Conservation (phyloP, 2,888 invertebrate species). For the Glaucopsyche alexis region DNA sequence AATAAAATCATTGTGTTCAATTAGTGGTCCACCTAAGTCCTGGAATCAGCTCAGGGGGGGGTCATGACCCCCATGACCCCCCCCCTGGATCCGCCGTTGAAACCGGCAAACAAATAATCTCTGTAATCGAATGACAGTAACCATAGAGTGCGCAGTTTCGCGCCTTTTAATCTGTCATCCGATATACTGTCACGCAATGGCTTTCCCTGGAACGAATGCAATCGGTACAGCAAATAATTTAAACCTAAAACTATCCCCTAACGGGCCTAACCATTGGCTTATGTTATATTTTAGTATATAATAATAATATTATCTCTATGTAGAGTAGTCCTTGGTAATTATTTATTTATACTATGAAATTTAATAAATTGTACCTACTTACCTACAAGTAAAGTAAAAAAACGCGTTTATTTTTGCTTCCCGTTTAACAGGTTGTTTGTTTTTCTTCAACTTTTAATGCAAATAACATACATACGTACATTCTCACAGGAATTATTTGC, state of each 20-base stretch:
- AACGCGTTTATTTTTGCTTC: constrained; percentile 1
- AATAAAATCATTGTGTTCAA: too few relatives aligned
- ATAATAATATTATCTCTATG: background rate
- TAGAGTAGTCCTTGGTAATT: background rate
- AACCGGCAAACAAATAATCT: background rate
- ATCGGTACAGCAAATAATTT: background rate
- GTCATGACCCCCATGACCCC: too few relatives aligned
- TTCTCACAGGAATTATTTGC: constrained; percentile 4
- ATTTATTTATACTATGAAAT: background rate
- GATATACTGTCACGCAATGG: constrained; percentile 7
- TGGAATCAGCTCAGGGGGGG: too few relatives aligned
- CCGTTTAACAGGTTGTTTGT: background rate
- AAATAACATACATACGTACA: background rate
- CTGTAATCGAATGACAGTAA: constrained; percentile 9
- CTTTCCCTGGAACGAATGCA: constrained; percentile 10
- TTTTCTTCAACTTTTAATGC: background rate
- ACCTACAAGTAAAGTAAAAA: background rate
- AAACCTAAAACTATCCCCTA: background rate
- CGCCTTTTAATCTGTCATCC: constrained; percentile 5
- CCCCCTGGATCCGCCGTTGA: too few relatives aligned
- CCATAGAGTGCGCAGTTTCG: background rate
- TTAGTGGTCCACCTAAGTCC: too few relatives aligned
- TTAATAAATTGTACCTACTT: too few relatives aligned
- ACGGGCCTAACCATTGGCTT: too few relatives aligned
- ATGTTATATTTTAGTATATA: too few relatives aligned